phyloP scores from a whole-genome alignment of 92 coral and sea anemone species.

The Phenganax stokvisi region DNA sequence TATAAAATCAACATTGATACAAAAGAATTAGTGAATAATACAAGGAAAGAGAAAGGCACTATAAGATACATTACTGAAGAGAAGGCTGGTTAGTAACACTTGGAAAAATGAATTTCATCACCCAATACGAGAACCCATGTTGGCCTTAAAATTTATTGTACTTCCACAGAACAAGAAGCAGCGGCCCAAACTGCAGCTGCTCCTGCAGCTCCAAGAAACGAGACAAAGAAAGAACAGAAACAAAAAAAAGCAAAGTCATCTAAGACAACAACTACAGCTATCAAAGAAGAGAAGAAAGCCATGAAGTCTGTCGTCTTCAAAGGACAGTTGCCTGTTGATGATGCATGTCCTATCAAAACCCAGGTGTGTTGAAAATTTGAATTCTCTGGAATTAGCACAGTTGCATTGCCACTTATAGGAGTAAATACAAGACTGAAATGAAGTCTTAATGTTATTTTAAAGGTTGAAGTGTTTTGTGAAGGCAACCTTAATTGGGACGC shows the following conservation, averaged over 20 bases:
- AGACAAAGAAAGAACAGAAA: conserved; percentile 43
- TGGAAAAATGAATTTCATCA: background rate
- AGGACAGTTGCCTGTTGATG: conserved; percentile 95
- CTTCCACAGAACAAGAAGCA: conserved; percentile 53
- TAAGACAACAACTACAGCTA: conserved; percentile 11
- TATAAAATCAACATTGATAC: conserved; percentile 50
- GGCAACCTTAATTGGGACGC: conserved; percentile 83
- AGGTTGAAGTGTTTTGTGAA: conserved; percentile 77
- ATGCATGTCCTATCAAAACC: conserved; percentile 66
- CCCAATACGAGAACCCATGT: background rate
- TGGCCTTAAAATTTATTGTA: conserved; percentile 4
- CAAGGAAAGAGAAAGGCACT: conserved; percentile 57
- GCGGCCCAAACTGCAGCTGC: conserved; percentile 56
- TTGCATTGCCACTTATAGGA: background rate
- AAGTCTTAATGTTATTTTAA: background rate
- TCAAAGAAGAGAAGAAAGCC: conserved; percentile 29
- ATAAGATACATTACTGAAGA: conserved; percentile 35
- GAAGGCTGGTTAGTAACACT: conserved; percentile 3
- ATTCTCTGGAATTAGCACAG: background rate
- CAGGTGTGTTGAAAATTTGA: conserved; percentile 38
- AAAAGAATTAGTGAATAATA: conserved; percentile 45
- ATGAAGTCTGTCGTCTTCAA: conserved; percentile 79
- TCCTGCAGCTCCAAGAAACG: conserved; percentile 10
- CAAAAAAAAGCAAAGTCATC: conserved; percentile 32
- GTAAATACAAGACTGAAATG: background rate